Evolutionary conservation across 2,888 invertebrate species (phyloP), one percentile per base, ranked within the genome.

Genomic region (Nebria brevicollis): DNA sequence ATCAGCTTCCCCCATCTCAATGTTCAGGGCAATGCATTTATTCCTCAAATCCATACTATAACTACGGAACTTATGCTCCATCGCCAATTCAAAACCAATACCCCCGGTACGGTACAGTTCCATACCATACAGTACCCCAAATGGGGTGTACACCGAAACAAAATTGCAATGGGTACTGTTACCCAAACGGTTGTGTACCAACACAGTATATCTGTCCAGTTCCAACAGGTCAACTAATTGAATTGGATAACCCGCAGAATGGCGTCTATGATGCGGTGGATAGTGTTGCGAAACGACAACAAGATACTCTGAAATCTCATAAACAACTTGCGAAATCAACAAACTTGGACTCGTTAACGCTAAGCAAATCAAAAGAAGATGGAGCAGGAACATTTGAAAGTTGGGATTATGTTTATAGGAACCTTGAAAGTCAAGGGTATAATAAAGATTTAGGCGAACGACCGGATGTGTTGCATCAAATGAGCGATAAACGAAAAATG

Each of bases 391-490:
- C 93, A 0, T 93, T 93, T 81, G 95, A 95, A 84, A 92, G 93
- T 77, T 96, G 96, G 96, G 94, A 94, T 86, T 95, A 95, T 86
- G 95, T 96, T 0, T 96, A 94, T 86, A 92, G 93, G 84, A 94
- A 94, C 86, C 89, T 96, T 64, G 94, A 95, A 82, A 94, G 93
- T 84, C 93, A 94, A 85, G 94, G 94, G 0, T 94, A 95, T 84
- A 90, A 89, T 8, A 92, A 91, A 84, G 94, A 94, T 84, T 87
- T 93, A 7, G 93, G 92, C 0, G 93, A 93, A 84, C 88, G 94
- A 73, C 94, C 93, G 80, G 92, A 95, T 84, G 90, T 94, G 80
- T 84, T 93, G 66, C 91, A 91, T 7, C 90, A 91, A 84, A 90
- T 90, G 0, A 86, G 91, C 2, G 91, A 90, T 81, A 86, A 90